These are phyloP conservation scores for Hipparchia semele DNA, from an alignment of 2,888 invertebrate genomes.

Conservation along the genomic window DNA sequence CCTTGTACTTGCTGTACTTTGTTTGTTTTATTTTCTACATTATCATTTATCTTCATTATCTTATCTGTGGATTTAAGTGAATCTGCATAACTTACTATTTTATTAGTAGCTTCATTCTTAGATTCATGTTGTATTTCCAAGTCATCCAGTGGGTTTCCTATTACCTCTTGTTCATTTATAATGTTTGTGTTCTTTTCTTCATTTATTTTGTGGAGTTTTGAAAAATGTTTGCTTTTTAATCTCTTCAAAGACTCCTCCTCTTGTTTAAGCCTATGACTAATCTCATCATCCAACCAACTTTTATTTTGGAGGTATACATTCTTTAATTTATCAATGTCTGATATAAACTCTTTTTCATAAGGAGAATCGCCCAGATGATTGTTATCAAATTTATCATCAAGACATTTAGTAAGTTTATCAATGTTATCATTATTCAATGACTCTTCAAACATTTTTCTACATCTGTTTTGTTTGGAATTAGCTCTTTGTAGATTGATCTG, in stretches of 20 bases:
- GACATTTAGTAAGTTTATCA: conserved; percentile 64
- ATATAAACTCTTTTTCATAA: conserved; percentile 64
- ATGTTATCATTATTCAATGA: conserved; percentile 62
- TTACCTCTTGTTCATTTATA: conserved; percentile 39
- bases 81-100: conserved; percentile 63
- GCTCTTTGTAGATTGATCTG: conserved; percentile 56
- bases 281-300: conserved; percentile 70
- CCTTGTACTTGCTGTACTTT: conserved; percentile 33
- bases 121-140: conserved; percentile 25
- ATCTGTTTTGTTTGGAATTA: conserved; percentile 60
- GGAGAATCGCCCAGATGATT: conserved; percentile 50
- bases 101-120: conserved; percentile 44
- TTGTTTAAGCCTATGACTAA: conserved; percentile 56
- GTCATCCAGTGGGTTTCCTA: conserved; percentile 27
- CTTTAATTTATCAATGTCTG: conserved; percentile 63
- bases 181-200: conserved; percentile 43
- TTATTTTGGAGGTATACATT: conserved; percentile 69
- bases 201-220: conserved; percentile 47
- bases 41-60: conserved; percentile 43
- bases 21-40: conserved; percentile 22
- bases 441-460: conserved; percentile 74
- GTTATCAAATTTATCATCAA: conserved; percentile 55
- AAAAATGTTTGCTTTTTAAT: conserved; percentile 44
- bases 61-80: conserved; percentile 58
- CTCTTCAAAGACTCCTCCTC: conserved; percentile 52